Evolutionary conservation across 2,113 vertebrate genomes (phyloP), one percentile per base, ranked within the genome.

Genomic region (Loxodonta africana): DNA sequence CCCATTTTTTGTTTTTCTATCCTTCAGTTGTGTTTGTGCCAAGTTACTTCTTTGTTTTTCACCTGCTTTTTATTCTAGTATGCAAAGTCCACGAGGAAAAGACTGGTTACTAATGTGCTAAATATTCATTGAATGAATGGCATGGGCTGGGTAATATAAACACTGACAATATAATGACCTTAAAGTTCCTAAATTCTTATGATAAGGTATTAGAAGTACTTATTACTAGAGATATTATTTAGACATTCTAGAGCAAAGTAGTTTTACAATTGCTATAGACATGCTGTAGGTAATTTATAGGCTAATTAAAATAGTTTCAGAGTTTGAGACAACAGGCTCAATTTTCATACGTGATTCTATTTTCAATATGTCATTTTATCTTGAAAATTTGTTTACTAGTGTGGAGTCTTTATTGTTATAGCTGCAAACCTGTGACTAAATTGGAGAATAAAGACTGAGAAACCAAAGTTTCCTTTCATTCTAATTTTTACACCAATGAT

Each of bases 51-150:
- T 21, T 78, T 82, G 5, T 63, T 94, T 90, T 41, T 37, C 10
- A 63, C 62, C 8, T 73, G 10, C 21, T 10, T 90, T 26, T 95
- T 86, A 53, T 26, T 11, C 17, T 92, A 28, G 18, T 51, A 76
- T 41, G 10, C 37, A 86, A 95, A 80, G 25, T 76, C 96, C 25
- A 94, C 23, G 26, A 81, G 18, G 20, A 88, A 51, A 74, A 87
- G n/a, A 87, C 87, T 83, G 20, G 17, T 71, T 67, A 26, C 11
- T 83, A 80, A 0, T 33, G 11, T 37, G 23, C 8, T 76, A 10
- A 37, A 33, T 85, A n/a, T 2, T 84, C 17, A 67, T 1, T 80
- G n/a, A 93, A 86, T 81, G 28, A 91, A 88, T 83, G 20, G 4
- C 14, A 41, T 57, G 12, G 88, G 41, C 12, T 86, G 48, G 25